phyloP scores from a whole-genome alignment of 92 coral and sea anemone species.

The Umimayanthus chanpuru region DNA sequence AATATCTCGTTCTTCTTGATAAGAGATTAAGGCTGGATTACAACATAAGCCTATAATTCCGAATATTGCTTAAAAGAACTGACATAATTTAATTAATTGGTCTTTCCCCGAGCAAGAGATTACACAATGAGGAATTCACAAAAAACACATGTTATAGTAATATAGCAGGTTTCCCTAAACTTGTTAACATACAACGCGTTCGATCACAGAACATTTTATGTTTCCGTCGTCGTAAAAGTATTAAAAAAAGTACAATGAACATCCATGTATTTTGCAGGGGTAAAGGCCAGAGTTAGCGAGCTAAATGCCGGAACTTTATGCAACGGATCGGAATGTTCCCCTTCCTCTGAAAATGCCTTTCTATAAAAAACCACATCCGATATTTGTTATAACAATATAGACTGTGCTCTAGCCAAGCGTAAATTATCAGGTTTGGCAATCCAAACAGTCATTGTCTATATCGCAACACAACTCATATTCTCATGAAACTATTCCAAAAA shows the following conservation, averaged over 20 bases:
- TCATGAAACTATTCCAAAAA: too few relatives aligned
- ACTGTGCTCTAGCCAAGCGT: not conserved
- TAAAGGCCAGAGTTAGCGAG: not conserved
- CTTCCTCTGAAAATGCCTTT: not conserved
- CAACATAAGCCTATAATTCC: not conserved
- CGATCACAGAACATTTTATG: not conserved
- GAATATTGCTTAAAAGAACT: slow-evolving; percentile 4
- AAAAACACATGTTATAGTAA: not conserved
- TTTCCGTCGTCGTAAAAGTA: not conserved
- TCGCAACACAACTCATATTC: not conserved
- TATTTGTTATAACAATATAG: not conserved
- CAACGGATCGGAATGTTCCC: not conserved
- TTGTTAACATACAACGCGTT: not conserved
- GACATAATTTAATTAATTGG: not conserved
- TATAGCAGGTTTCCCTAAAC: not conserved
- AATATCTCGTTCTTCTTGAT: slow-evolving; percentile 16
- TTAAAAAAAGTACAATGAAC: not conserved
- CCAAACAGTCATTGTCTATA: not conserved
- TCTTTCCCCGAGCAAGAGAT: not conserved
- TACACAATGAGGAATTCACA: not conserved
- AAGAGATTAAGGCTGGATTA: slow-evolving; percentile 33
- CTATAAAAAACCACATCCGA: not conserved
- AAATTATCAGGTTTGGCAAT: not conserved
- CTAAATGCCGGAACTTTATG: not conserved
- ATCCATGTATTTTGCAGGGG: not conserved